phyloP scores from a whole-genome alignment of 2,113 vertebrate species.

The Capra hircus region DNA sequence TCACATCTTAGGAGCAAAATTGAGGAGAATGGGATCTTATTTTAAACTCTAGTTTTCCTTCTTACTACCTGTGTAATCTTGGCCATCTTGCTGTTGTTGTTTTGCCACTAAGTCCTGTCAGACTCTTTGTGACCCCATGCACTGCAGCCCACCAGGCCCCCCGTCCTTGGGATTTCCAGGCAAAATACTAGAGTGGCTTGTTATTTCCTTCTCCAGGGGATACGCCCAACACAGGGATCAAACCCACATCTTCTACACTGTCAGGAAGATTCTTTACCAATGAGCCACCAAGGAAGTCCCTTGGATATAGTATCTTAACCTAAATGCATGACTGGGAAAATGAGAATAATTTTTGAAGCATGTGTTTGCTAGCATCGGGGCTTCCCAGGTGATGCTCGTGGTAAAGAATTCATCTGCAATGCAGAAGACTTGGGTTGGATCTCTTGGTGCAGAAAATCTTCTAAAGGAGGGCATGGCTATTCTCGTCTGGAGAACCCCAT shows the following conservation, averaged over 20 bases:
- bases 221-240: not conserved
- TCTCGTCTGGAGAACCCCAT: not conserved
- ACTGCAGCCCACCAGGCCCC: not conserved
- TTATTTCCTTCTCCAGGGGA: not conserved
- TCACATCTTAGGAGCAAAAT: not conserved
- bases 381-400: not conserved
- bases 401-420: not conserved
- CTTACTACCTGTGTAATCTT: not conserved
- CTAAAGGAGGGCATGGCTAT: not conserved
- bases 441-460: not conserved
- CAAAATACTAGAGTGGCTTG: not conserved
- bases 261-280: not conserved
- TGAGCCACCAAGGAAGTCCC: not conserved
- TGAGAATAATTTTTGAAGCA: not conserved
- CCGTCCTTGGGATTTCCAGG: not conserved
- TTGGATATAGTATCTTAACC: not conserved
- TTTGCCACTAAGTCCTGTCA: not conserved
- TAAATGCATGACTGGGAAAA: not conserved
- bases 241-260: not conserved
- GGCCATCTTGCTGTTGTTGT: not conserved
- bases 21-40: not conserved
- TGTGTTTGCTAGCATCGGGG: accelerated
- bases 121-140: not conserved
- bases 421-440: not conserved
- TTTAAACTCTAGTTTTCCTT: not conserved